Conservation (phyloP, 2,797 vertebrate genomes). For the Morelia viridis region DNA sequence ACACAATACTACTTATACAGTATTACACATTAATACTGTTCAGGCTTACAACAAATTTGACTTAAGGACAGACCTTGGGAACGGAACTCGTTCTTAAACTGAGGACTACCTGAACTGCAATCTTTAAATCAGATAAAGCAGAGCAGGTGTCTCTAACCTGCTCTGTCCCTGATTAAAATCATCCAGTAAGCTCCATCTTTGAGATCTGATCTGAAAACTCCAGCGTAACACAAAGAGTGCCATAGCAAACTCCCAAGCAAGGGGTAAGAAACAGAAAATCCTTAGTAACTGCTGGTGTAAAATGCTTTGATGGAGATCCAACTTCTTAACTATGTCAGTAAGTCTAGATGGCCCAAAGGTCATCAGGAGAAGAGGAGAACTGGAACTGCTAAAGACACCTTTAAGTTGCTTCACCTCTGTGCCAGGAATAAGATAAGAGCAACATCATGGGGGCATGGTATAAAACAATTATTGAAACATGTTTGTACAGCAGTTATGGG, state of each 20-base stretch:
- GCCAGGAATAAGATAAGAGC: background rate
- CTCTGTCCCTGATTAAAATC: background rate
- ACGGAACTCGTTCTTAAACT: no score
- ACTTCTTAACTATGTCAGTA: no score
- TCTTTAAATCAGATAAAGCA: background rate
- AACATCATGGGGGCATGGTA: background rate
- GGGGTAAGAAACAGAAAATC: no score
- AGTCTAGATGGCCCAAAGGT: no score
- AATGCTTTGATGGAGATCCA: no score
- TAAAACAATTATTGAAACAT: no score
- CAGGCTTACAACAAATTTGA: no score
- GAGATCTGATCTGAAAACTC: background rate
- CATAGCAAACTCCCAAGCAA: background rate
- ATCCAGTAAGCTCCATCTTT: background rate
- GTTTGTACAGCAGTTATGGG: background rate
- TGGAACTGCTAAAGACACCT: background rate
- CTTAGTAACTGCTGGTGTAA: no score
- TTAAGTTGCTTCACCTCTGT: background rate
- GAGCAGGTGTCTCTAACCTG: background rate
- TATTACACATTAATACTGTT: no score
- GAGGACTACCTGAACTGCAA: background rate
- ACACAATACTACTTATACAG: no score
- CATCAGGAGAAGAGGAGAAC: background rate
- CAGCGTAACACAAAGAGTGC: background rate
- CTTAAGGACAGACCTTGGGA: no score